Evolutionary conservation across 2,797 vertebrate genomes (phyloP).

Genomic region (Periophthalmus magnuspinnatus): DNA sequence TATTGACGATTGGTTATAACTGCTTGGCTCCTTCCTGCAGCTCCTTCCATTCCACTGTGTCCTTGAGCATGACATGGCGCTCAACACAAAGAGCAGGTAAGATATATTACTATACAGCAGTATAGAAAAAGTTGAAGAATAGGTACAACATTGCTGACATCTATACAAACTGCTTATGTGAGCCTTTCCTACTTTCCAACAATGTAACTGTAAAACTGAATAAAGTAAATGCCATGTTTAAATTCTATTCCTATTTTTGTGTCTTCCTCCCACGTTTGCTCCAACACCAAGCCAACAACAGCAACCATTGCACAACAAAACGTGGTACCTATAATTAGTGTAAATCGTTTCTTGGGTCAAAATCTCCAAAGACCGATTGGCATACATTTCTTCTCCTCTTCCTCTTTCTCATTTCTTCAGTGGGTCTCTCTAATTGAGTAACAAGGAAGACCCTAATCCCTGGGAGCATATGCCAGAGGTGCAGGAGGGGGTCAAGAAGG

Average conservation of each 20-base stretch:
- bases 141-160: too few relatives aligned
- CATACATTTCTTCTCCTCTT: background rate
- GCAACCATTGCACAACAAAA: background rate
- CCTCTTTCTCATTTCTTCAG: background rate
- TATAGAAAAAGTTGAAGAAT: too few relatives aligned
- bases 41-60: too few relatives aligned
- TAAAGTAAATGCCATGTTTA: background rate
- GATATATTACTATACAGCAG: too few relatives aligned
- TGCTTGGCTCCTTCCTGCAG: too few relatives aligned
- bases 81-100: too few relatives aligned
- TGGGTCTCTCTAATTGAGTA: conserved; percentile 45
- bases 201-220: too few relatives aligned
- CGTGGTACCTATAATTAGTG: too few relatives aligned
- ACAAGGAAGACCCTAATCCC: conserved; percentile 60
- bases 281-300: background rate
- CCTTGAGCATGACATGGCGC: too few relatives aligned
- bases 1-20: too few relatives aligned
- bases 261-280: background rate
- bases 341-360: background rate
- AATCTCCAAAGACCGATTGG: background rate
- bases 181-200: too few relatives aligned
- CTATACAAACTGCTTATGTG: too few relatives aligned
- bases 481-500: conserved; percentile 6
- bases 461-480: conserved; percentile 42
- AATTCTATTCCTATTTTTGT: background rate